Evolutionary conservation across 2,797 vertebrate species (phyloP), one percentile per base, ranked within the genome.

Genomic region (Pangasius mekongensis): DNA sequence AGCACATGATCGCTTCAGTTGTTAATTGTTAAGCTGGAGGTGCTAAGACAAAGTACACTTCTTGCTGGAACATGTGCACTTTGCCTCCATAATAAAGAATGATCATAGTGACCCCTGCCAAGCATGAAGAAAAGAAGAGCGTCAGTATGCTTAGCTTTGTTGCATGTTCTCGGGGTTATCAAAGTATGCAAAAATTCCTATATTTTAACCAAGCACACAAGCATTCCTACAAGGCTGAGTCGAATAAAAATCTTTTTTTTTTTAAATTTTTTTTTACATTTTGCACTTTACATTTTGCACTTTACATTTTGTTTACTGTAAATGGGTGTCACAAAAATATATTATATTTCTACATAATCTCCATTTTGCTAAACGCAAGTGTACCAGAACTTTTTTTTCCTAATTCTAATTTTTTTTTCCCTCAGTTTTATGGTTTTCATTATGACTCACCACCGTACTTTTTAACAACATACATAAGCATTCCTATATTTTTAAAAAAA

Each of bases 1-100:
- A 39, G 39, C 39, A 39, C 39, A 52, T 84, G 39, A 71, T 66
- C 14, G 27, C 52, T 49, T 54, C 13, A 69, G 64, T 47, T 56
- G 85, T 88, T 91, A 88, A 92, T 89, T 87, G 86, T 90, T 90
- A 92, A 92, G 27, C 86, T 73, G 39, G 47, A 87, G n/a, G 87
- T 87, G 56, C 52, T 64, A 66, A 67, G 60, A 71, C 74, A 88
- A 89, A 87, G 49, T 89, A 27, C 33, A 3, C 33, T 52, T 14
- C 36, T 60, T 56, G 64, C 62, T 85, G 58, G 60, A 83, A 84
- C 43, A 56, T 30, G 7, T 87, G 84, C 66, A 92, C 90, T 89
- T 89, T 91, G 81, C 58, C 76, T 89, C 47, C 52, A 36, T n/a
- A 85, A 85, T 91, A 88, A 89, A 87, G 10, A 84, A 67, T 74